Base-by-base conservation (phyloP, 1,140 invertebrate species). In the Diprion similis region DNA sequence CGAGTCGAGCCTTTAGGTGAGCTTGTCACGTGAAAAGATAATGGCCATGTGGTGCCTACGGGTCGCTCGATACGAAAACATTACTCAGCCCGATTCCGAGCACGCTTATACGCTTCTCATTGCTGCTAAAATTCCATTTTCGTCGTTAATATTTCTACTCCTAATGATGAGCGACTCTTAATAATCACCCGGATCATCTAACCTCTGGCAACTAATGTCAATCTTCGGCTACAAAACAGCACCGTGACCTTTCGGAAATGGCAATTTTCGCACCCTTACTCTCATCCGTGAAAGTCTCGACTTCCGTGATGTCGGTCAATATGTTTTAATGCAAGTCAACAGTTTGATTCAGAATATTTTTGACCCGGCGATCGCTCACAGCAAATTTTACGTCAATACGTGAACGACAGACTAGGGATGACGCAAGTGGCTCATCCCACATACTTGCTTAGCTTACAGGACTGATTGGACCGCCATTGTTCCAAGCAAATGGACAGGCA, bases 401-500 rank as follows among this genome's bases (percentile, higher is more conserved):
- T 6, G 24, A 37, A 37, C 24, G 24, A 37, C 24, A 3, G 6
- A 37, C 24, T 37, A 6, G 24, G 24, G 51, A 68, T 68, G 66
- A 15, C 66, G 66, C 15, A 68, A 68, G 66, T 68, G 66, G 66
- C 10, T 68, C 66, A 68, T 68, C 66, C 18, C 51, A 59, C 17
- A 64, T 17, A 7, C 66, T 11, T 18, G 18, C 18, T 19, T 17
- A 19, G 37, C 11, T 68, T 68, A 18, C 24, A 8, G 18, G 66
- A 13, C 66, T 68, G 66, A 68, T 68, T 68, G 66, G 66, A 68
- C 13, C 3, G 11, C 66, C 66, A 68, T 68, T 68, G 66, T 68
- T 68, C 66, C 19, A 18, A 45, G 11, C 18, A 68, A 68, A 19
- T 45, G 17, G 37, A 68, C 66, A 19, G 18, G n/a, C 17, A 13